These are phyloP conservation scores for Ornithoptera alexandrae DNA, from an alignment of 2,888 invertebrate species.

Conservation along the genomic window DNA sequence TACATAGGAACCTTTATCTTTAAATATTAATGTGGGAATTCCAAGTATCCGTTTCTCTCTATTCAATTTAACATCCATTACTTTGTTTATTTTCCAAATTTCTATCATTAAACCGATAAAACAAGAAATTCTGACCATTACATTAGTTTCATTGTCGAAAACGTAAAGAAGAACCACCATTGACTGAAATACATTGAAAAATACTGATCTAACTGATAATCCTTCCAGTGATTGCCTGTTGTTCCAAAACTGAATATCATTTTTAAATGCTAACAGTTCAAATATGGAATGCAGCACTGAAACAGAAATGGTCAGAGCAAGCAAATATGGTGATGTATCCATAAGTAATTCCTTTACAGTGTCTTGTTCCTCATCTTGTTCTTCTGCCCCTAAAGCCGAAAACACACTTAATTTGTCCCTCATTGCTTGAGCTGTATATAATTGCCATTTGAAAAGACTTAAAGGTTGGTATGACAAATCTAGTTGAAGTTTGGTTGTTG, in stretches of 20 bases:
- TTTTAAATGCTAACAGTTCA: conserved; percentile 99
- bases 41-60: conserved; percentile 87
- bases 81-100: conserved; percentile 99
- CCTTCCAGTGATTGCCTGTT: conserved; percentile 98
- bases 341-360: conserved; percentile 95
- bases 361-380: conserved; percentile 93
- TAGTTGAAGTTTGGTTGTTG: conserved; percentile 85
- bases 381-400: conserved; percentile 83
- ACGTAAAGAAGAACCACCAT: conserved; percentile 97
- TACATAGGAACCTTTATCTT: conserved; percentile 98
- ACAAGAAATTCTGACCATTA: conserved; percentile 95
- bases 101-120: conserved; percentile 97
- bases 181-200: conserved; percentile 99
- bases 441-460: conserved; percentile 98
- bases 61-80: conserved; percentile 87
- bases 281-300: conserved; percentile 98
- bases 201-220: conserved; percentile 97
- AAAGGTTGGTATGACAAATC: conserved; percentile 92
- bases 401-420: conserved; percentile 90
- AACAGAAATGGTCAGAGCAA: conserved; percentile 93
- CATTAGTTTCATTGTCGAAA: conserved; percentile 98
- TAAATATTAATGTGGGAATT: conserved; percentile 89
- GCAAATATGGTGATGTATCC: conserved; percentile 97
- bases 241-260: conserved; percentile 99
- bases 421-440: conserved; percentile 98